Conservation (phyloP, 2,888 invertebrate genomes). For the Ptychoptera albimana region DNA sequence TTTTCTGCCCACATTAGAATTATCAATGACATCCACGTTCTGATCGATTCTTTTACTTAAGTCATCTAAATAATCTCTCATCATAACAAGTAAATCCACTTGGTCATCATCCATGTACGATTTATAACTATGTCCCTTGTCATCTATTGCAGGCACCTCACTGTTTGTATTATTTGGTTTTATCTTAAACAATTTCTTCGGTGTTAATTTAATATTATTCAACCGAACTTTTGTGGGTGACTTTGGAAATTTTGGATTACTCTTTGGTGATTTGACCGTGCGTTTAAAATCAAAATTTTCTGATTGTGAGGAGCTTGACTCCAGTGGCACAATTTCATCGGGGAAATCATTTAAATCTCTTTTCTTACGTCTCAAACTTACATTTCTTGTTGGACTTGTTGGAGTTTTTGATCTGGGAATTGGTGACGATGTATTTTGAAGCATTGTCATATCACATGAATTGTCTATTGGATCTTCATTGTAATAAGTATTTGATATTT, state of each 20-base stretch:
- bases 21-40: background rate
- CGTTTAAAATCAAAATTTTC: slow-evolving; percentile 23
- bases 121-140: slow-evolving; percentile 3
- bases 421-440: no score
- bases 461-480: no score
- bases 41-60: slow-evolving; percentile 3
- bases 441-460: no score
- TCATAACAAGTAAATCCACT: slow-evolving; percentile 1
- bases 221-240: slow-evolving; percentile 5
- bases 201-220: slow-evolving; percentile 5
- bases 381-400: no score
- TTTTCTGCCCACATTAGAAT: no score
- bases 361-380: no score
- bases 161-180: background rate
- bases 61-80: slow-evolving; percentile 7
- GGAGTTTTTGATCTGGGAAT: no score
- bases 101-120: slow-evolving; percentile 5
- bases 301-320: background rate
- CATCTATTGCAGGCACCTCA: background rate
- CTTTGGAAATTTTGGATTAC: background rate
- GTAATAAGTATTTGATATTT: no score
- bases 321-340: background rate
- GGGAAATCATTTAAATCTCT: background rate
- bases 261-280: slow-evolving; percentile 19
- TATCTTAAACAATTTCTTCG: slow-evolving; percentile 1